Conservation (phyloP, 2,797 vertebrate species). For the Chelonia mydas region DNA sequence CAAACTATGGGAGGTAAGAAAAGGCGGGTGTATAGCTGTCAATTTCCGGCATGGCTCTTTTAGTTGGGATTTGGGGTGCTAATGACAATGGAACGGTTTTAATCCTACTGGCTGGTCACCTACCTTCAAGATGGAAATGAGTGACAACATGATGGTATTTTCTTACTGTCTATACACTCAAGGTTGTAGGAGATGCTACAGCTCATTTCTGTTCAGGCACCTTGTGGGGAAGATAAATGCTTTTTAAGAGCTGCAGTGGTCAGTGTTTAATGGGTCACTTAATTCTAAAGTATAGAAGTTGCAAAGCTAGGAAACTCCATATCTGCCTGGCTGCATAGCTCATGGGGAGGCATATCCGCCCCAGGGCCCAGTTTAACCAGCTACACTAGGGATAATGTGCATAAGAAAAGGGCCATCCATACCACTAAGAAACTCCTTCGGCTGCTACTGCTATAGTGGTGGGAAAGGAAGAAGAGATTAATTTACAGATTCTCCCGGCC, state of each 20-base stretch:
- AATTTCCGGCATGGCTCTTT: neutral
- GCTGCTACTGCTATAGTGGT: neutral
- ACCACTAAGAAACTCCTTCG: neutral
- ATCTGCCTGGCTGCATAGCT: conserved; percentile 12
- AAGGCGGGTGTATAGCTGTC: neutral
- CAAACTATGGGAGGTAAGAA: neutral
- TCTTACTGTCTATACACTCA: conserved; percentile 17
- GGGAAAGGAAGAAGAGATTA: neutral
- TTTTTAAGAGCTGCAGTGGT: conserved; percentile 67
- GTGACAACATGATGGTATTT: neutral
- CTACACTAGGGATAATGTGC: neutral
- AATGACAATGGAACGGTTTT: neutral
- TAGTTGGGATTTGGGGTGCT: neutral
- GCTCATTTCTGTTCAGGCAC: conserved; percentile 62
- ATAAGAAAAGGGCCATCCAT: neutral
- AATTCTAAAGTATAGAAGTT: conserved; percentile 41
- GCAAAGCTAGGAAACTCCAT: conserved; percentile 28
- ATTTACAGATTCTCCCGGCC: neutral
- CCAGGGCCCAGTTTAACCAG: neutral
- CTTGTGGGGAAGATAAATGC: conserved; percentile 55
- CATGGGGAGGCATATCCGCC: neutral
- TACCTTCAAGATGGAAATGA: neutral
- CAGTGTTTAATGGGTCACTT: conserved; percentile 65
- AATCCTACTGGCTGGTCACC: accelerated
- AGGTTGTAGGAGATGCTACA: conserved; percentile 46